Evolutionary conservation across 2,888 invertebrate genomes (phyloP), one percentile per base, ranked within the genome.

Genomic region (Drosophila mayaguana): DNA sequence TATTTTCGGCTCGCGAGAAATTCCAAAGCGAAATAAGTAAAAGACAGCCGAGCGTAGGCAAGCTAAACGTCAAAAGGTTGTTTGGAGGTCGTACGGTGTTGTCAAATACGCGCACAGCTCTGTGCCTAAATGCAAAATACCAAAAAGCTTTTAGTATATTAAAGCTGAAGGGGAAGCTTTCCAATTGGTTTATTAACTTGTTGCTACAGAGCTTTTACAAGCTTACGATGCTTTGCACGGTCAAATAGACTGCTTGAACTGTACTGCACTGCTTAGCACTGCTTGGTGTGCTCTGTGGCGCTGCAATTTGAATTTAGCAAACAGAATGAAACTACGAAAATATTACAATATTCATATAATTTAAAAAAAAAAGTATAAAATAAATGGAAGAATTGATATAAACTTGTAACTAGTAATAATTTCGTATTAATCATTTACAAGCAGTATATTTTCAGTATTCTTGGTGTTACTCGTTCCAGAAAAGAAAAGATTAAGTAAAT

Each of bases 1-100:
- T 86, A 83, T 90, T 90, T 88, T 90, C 69, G 76, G 67, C 68
- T 68, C 45, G 72, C 56, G 71, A 74, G 81, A 88, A 81, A 88
- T 86, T 86, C 86, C 86, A 86, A 85, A 85, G 83, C 68, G 75
- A 80, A 87, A 84, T 66, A 89, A 77, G 77, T 69, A 83, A 81
- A 76, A 63, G 63, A 62, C 76, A 50, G 62, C 63, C 59, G 40
- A 72, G 55, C 63, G 76, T 76, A 61, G 74, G 75, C 78, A 72
- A 78, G 69, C 77, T 64, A 90, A 89, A 90, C 92, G 90, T 89
- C 90, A 91, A 91, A 92, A 91, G 92, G 91, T 91, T 91, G 92
- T 91, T 90, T 91, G 81, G 91, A 91, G 90, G 73, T 74, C 80
- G 81, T 91, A 64, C 83, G 55, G 80, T 84, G 85, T 84, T 78